These are phyloP conservation scores for Lutraria rhynchaena DNA, from an alignment of 1,140 invertebrate species.

Conservation along the genomic window DNA sequence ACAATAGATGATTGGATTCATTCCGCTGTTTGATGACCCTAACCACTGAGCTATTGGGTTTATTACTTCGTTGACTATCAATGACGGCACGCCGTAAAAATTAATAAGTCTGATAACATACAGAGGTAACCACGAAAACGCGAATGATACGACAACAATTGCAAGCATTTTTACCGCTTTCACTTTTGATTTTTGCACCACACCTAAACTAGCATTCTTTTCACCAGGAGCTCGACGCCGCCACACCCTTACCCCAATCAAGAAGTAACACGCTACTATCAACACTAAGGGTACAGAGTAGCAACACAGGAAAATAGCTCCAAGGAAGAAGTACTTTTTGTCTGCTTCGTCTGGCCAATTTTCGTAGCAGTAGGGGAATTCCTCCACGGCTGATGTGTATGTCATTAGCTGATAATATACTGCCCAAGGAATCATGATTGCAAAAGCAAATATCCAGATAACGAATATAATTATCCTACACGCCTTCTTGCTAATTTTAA, in stretches of 20 bases:
- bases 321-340: constrained; percentile 92
- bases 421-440: constrained; percentile 93
- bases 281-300: constrained; percentile 95
- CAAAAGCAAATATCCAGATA: constrained; percentile 94
- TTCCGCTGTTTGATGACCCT: constrained; percentile 97
- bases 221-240: constrained; percentile 91
- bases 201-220: constrained; percentile 65
- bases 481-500: constrained; percentile 93
- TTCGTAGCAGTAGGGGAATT: constrained; percentile 64
- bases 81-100: constrained; percentile 57
- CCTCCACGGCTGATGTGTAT: constrained; percentile 24
- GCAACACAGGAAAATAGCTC: constrained; percentile 94
- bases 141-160: constrained; percentile 96
- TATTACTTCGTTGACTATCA: constrained; percentile 90
- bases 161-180: constrained; percentile 97
- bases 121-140: constrained; percentile 97
- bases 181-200: constrained; percentile 80
- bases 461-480: constrained; percentile 93
- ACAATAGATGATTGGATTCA: constrained; percentile 98
- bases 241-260: constrained; percentile 96
- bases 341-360: constrained; percentile 83
- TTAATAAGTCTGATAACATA: constrained; percentile 85
- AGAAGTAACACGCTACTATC: constrained; percentile 95
- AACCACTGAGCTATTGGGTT: constrained; percentile 97
- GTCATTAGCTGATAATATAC: constrained; percentile 89